phyloP scores from a whole-genome alignment of 2,888 invertebrate species.

The Xanthia icteritia region DNA sequence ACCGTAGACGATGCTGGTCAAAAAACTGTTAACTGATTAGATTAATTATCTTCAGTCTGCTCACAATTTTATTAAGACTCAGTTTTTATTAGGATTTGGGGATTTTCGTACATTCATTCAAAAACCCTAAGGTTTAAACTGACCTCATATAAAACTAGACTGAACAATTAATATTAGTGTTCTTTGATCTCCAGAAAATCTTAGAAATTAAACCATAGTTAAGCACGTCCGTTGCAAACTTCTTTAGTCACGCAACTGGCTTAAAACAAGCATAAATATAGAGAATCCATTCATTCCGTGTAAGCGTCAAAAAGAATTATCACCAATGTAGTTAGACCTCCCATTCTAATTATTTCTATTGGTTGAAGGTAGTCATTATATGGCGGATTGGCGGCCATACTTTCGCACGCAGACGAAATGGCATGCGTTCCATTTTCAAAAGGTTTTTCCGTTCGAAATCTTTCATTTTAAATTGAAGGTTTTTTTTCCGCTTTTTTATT shows the following conservation, averaged over 20 bases:
- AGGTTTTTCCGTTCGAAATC: constrained; percentile 65
- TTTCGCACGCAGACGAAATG: constrained; percentile 76
- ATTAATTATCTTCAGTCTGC: neutral
- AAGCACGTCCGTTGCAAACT: constrained; percentile 39
- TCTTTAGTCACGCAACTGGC: constrained; percentile 41
- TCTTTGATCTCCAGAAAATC: constrained; percentile 46
- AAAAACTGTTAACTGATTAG: constrained; percentile 16
- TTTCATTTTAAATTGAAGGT: neutral
- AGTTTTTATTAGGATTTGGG: neutral
- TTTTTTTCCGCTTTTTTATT: no score
- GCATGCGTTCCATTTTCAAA: constrained; percentile 76
- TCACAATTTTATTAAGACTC: neutral
- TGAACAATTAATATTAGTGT: constrained; percentile 12
- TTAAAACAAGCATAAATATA: constrained; percentile 59
- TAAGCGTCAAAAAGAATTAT: constrained; percentile 52
- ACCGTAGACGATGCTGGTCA: constrained; percentile 5
- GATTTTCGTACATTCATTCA: neutral
- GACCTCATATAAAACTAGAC: neutral
- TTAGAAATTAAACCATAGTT: constrained; percentile 16
- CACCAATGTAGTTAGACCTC: constrained; percentile 64
- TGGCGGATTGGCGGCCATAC: constrained; percentile 66
- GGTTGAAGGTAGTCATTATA: constrained; percentile 62
- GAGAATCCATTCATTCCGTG: constrained; percentile 66
- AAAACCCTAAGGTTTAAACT: neutral
- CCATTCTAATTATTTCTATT: constrained; percentile 17